phyloP scores from a whole-genome alignment of 1,140 invertebrate genomes.

The Macrobrachium nipponense region DNA sequence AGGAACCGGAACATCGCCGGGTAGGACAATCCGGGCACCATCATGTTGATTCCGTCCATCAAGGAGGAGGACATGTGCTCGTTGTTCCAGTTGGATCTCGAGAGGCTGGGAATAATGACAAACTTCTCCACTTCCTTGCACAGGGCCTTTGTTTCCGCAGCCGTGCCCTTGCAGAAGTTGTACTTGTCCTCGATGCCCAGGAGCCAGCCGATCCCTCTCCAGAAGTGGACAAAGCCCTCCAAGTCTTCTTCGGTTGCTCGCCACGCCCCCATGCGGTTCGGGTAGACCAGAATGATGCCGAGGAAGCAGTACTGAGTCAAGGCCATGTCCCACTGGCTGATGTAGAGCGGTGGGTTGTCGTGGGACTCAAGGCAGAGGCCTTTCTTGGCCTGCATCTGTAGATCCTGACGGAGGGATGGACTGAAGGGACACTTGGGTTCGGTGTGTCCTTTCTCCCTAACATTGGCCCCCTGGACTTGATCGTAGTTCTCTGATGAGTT shows the following conservation, averaged over 20 bases:
- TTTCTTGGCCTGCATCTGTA: not conserved
- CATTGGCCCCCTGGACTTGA: constrained; percentile 69
- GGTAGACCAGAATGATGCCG: constrained; percentile 78
- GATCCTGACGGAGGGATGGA: constrained; percentile 20
- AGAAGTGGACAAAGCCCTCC: constrained; percentile 86
- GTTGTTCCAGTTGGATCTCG: constrained; percentile 67
- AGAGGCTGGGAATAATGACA: constrained; percentile 69
- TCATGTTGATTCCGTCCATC: constrained; percentile 67
- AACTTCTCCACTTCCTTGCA: constrained; percentile 68
- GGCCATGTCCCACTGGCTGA: constrained; percentile 84
- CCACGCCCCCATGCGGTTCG: constrained; percentile 76
- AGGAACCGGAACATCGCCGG: constrained; percentile 39
- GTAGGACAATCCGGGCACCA: constrained; percentile 65
- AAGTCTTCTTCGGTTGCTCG: constrained; percentile 73
- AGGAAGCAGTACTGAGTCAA: constrained; percentile 80
- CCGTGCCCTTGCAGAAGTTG: constrained; percentile 73
- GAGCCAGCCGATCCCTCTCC: constrained; percentile 83
- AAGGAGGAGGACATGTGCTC: constrained; percentile 70
- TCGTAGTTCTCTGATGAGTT: constrained; percentile 69
- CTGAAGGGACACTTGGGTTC: constrained; percentile 28
- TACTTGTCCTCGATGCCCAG: constrained; percentile 85
- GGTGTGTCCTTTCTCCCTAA: constrained; percentile 67
- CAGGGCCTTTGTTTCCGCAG: constrained; percentile 68
- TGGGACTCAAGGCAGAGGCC: constrained; percentile 5
- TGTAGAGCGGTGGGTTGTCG: constrained; percentile 63